Evolutionary conservation across 37 sponge, comb jelly and placozoan species (phyloP), one percentile per base, ranked within the genome.

Genomic region (Ianthella basta): DNA sequence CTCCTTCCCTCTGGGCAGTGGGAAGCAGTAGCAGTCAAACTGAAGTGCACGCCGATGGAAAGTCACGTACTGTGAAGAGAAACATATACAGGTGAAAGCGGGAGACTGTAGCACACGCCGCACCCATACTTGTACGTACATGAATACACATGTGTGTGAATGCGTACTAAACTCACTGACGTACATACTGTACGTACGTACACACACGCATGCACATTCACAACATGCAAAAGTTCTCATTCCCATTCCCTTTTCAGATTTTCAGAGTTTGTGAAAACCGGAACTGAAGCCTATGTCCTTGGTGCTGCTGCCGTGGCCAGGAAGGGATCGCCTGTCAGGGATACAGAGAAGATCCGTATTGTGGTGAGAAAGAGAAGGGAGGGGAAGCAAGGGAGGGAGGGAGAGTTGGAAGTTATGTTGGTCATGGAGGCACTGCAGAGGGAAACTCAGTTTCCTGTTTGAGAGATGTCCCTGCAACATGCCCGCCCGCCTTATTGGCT

Each of bases 211-310:
- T 63, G 5, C 29, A 5, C 4, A 6, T 13, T 24, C 12, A 3
- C 65, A 63, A 29, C 27, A 29, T 24, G 75, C 10, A 38, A n/a
- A n/a, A n/a, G n/a, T n/a, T n/a, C n/a, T n/a, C n/a, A n/a, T n/a
- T n/a, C n/a, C 39, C n/a, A 34, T 38, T 30, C 23, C 29, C 34
- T 72, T 39, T 50, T 25, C 79, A 98, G 98, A 73, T 98, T 98
- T 61, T 91, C 96, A 25, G 82, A 94, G 21, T 98, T 96, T 86
- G 98, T 98, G 55, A 95, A 94, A 79, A 86, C 94, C 67, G 98
- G 98, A 1, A 88, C 94, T 15, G 98, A 98, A 61, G 80, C 88
- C 41, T 98, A 88, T 67, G 77, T 98, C 16, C 80, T 98, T 29
- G 96, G 96, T 18, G 59, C 37, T 16, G 83, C 80, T 20, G 35